These are phyloP conservation scores for Scaptomyza parva DNA, from an alignment of 2,888 invertebrate genomes.

Conservation along the genomic window DNA sequence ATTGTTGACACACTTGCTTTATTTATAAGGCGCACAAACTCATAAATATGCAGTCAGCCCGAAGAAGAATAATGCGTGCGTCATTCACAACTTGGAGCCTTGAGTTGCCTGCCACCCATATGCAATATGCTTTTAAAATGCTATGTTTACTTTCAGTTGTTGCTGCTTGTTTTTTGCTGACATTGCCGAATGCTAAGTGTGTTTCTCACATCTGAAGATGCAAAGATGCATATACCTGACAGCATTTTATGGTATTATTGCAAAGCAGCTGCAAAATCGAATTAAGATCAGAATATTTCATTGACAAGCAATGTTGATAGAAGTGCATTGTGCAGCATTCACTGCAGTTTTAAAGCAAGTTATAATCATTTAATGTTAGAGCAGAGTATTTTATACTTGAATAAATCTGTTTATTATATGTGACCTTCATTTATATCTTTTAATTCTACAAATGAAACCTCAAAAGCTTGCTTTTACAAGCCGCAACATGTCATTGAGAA, in stretches of 20 bases:
- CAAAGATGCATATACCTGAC: conserved; percentile 23
- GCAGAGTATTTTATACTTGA: no score
- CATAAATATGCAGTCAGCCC: conserved; percentile 70
- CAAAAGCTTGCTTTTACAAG: neutral
- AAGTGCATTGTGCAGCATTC: neutral
- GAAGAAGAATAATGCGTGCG: conserved; percentile 49
- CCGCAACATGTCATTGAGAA: conserved; percentile 36
- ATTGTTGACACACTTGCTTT: conserved; percentile 76
- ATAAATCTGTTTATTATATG: no score
- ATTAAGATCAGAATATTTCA: conserved; percentile 13
- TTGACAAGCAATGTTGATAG: neutral
- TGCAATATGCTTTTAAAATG: conserved; percentile 37
- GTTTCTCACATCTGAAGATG: conserved; percentile 17
- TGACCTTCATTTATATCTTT: no score
- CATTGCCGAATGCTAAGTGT: conserved; percentile 56
- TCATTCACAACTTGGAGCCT: conserved; percentile 33
- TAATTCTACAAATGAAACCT: neutral
- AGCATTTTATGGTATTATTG: conserved; percentile 14
- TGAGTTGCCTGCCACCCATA: neutral
- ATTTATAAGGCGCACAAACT: conserved; percentile 66
- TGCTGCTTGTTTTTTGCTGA: conserved; percentile 53
- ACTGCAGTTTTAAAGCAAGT: neutral
- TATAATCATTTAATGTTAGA: no score
- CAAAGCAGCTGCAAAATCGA: conserved; percentile 28
- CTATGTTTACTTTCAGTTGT: conserved; percentile 1